Percentiles rank a stretch among this genome's conserved stretches.
These are phyloP conservation scores for Cheiracanthium punctorium DNA, from an alignment of 2,888 invertebrate species.

Conservation along the genomic window DNA sequence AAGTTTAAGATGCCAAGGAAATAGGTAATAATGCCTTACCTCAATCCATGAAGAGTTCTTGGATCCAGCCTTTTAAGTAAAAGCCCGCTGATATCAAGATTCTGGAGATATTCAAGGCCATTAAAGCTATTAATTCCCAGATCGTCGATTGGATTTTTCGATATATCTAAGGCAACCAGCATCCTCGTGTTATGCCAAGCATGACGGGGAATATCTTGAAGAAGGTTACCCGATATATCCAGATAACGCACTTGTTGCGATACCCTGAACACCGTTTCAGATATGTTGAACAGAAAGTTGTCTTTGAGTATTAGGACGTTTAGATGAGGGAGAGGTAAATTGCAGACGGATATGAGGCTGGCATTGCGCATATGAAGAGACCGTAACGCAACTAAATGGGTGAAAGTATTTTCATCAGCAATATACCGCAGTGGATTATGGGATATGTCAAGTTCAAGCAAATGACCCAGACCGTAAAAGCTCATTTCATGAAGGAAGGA, in stretches of 20 bases:
- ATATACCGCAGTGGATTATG: slow-evolving; percentile 89
- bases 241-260: slow-evolving; percentile 81
- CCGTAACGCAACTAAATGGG: slow-evolving; percentile 84
- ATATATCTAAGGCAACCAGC: slow-evolving; percentile 86
- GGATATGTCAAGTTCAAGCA: slow-evolving; percentile 82
- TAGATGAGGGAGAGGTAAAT: slow-evolving; percentile 85
- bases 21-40: slow-evolving; percentile 67
- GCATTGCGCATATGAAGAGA: slow-evolving; percentile 88
- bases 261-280: slow-evolving; percentile 79
- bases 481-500: slow-evolving; percentile 73
- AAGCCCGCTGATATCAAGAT: slow-evolving; percentile 79
- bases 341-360: slow-evolving; percentile 79
- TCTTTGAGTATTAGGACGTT: slow-evolving; percentile 87
- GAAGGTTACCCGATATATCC: slow-evolving; percentile 85
- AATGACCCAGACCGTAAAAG: slow-evolving; percentile 73
- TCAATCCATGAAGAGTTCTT: slow-evolving; percentile 71
- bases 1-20: no score
- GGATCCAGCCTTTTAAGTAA: slow-evolving; percentile 71
- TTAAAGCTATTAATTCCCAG: slow-evolving; percentile 75
- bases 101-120: slow-evolving; percentile 84
- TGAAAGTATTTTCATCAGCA: slow-evolving; percentile 80
- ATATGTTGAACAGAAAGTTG: slow-evolving; percentile 84
- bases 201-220: slow-evolving; percentile 85
- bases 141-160: slow-evolving; percentile 85
- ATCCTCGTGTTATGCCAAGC: slow-evolving; percentile 84